Conservation (phyloP, 2,797 vertebrate species). For the Menidia menidia region DNA sequence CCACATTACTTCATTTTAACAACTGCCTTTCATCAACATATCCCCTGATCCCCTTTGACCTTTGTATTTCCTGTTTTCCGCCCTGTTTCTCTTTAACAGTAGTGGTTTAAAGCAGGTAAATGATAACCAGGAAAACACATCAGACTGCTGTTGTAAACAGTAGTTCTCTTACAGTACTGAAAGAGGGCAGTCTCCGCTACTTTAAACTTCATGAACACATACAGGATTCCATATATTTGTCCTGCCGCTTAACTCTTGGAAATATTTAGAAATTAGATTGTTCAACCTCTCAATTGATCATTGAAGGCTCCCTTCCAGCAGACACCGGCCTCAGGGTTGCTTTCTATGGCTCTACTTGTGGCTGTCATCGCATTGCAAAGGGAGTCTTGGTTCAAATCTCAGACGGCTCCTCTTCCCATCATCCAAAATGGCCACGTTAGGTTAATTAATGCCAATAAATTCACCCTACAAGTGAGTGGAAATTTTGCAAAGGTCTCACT, state of each 20-base stretch:
- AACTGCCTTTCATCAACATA: conserved; percentile 23
- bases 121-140: background rate
- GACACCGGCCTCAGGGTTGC: background rate
- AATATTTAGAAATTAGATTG: conserved; percentile 32
- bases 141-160: background rate
- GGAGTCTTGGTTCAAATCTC: too few species aligned
- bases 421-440: too few species aligned
- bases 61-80: conserved; percentile 16
- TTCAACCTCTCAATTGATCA: conserved; percentile 35
- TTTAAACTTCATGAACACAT: conserved; percentile 15
- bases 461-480: background rate
- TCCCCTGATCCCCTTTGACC: conserved; percentile 21
- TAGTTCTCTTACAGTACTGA: conserved; percentile 11
- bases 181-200: conserved; percentile 32
- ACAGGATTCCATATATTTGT: background rate
- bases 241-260: background rate
- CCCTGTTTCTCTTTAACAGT: conserved; percentile 16
- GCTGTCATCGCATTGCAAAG: too few species aligned
- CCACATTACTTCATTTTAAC: conserved; percentile 55
- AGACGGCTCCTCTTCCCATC: too few species aligned
- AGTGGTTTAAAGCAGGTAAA: background rate
- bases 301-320: conserved; percentile 26
- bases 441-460: too few species aligned
- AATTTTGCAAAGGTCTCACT: background rate
- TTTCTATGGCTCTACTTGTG: too few species aligned